Conservation (phyloP, 2,888 invertebrate genomes). For the Amblyjoppa proteus region DNA sequence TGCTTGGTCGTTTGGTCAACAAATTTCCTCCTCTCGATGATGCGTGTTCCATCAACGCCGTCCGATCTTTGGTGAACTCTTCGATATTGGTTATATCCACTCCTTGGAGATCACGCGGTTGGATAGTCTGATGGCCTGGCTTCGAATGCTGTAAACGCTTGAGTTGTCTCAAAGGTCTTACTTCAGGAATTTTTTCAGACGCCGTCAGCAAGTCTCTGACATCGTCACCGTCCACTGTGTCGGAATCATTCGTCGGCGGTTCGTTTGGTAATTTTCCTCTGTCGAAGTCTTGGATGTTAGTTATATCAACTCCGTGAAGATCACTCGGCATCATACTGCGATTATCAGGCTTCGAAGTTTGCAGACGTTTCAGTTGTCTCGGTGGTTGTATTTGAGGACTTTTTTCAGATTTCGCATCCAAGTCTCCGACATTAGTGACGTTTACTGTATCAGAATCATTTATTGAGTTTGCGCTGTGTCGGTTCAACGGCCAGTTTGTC, state of each 20-base stretch:
- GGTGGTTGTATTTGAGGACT: background rate
- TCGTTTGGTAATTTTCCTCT: background rate
- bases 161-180: background rate
- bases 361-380: background rate
- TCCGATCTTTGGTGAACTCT: background rate
- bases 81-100: background rate
- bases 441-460: background rate
- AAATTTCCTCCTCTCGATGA: background rate
- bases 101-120: background rate
- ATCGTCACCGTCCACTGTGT: background rate
- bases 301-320: conserved; percentile 5
- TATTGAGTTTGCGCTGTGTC: background rate
- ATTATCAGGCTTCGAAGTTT: background rate
- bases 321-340: background rate
- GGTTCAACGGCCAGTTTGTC: background rate
- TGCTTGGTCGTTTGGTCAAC: background rate
- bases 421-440: background rate
- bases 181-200: background rate
- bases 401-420: background rate
- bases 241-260: background rate
- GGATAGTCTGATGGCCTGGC: background rate
- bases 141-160: background rate
- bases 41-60: background rate
- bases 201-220: background rate
- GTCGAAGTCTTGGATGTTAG: background rate